A percentile compares a stretch with the other conserved stretches of the same genome.
Evolutionary conservation across 1,140 invertebrate species (phyloP).

Genomic region (Lerema accius): DNA sequence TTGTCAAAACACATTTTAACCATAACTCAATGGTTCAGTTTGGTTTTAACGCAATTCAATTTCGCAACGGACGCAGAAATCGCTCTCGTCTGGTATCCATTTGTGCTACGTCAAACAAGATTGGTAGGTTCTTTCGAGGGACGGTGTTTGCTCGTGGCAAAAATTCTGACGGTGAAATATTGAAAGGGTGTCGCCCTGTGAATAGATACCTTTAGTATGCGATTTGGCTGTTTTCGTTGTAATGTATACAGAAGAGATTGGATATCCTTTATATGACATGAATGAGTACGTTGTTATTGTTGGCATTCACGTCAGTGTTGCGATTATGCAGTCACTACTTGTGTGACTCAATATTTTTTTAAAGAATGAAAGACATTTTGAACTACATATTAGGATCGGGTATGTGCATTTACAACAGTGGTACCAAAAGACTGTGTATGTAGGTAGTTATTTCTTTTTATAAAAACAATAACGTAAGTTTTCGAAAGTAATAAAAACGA

Average conservation of each 20-base stretch:
- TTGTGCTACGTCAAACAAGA: conserved; percentile 21
- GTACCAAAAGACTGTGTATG: no score
- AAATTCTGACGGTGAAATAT: conserved; percentile 37
- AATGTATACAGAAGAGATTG: no score
- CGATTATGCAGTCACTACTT: no score
- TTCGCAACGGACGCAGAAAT: conserved; percentile 28
- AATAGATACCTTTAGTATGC: conserved; percentile 24
- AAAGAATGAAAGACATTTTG: no score
- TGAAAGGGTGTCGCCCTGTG: conserved; percentile 19
- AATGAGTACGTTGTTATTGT: no score
- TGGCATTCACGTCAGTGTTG: no score
- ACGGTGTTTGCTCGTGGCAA: conserved; percentile 28
- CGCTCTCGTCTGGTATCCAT: conserved; percentile 21
- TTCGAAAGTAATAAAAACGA: conserved; percentile 48
- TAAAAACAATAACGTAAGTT: no score
- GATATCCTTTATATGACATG: no score
- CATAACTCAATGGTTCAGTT: conserved; percentile 14
- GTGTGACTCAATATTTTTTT: no score
- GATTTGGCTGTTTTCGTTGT: conserved; percentile 19
- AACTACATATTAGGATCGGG: no score
- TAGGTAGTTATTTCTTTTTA: no score
- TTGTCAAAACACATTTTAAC: background rate
- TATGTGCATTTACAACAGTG: no score
- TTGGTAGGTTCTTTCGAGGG: conserved; percentile 20
- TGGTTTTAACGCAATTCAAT: conserved; percentile 38